A percentile compares a stretch with the other conserved stretches of the same genome.
phyloP scores from a whole-genome alignment of 37 sponge, comb jelly and placozoan genomes.

The Halisarca cf. caerulea region DNA sequence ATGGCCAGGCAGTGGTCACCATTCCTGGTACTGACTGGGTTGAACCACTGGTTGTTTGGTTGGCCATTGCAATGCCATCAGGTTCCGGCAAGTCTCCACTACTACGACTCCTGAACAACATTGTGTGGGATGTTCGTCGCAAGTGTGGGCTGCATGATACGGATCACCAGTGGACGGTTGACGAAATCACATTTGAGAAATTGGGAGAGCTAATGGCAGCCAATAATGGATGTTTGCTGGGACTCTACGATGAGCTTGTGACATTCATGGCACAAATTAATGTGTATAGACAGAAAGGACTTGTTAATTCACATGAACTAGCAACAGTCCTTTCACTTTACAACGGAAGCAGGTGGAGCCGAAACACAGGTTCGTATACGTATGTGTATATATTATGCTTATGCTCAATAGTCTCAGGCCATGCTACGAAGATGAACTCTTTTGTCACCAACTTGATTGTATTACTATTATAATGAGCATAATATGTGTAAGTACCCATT shows the following conservation, averaged over 20 bases:
- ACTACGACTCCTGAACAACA: constrained; percentile 5
- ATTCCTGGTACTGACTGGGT: constrained; percentile 35
- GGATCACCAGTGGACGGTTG: constrained; percentile 38
- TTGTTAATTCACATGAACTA: constrained; percentile 42
- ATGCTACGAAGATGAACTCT: no score
- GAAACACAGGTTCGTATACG: constrained; percentile 48
- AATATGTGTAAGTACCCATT: no score
- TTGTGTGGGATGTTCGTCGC: neutral
- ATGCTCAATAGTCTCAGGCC: no score
- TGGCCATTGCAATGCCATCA: constrained; percentile 45
- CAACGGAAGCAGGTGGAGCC: constrained; percentile 34
- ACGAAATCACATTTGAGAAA: constrained; percentile 49
- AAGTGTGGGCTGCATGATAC: neutral
- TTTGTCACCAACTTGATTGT: no score
- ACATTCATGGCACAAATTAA: constrained; percentile 54
- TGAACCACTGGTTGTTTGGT: constrained; percentile 42
- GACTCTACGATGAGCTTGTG: constrained; percentile 55
- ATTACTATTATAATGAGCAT: no score
- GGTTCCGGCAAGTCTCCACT: constrained; percentile 41
- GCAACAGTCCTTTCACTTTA: constrained; percentile 47
- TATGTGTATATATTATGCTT: no score
- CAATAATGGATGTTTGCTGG: constrained; percentile 24
- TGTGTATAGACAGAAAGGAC: constrained; percentile 18
- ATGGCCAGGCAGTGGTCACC: constrained; percentile 25
- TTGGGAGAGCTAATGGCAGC: constrained; percentile 60